These are phyloP conservation scores for Varanus komodoensis DNA, from an alignment of 2,113 vertebrate species.

Conservation along the genomic window DNA sequence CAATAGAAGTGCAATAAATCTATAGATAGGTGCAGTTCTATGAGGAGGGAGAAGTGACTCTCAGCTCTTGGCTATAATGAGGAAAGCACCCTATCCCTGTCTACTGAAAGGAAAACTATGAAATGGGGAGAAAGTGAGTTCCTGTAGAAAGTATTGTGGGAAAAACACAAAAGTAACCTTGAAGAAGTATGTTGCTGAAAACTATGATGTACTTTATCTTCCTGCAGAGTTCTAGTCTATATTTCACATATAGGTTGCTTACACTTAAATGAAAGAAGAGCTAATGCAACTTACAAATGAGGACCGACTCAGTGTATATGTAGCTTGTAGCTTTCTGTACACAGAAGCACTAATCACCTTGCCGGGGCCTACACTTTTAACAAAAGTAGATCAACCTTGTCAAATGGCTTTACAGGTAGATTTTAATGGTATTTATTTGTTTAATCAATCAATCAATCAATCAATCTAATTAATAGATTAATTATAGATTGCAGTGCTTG, in stretches of 20 bases:
- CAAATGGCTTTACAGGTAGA: constrained; percentile 49
- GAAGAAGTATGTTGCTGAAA: not conserved
- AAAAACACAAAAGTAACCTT: not conserved
- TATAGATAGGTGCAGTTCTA: not conserved
- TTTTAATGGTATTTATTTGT: constrained; percentile 51
- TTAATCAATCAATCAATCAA: no score
- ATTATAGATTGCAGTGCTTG: constrained; percentile 40
- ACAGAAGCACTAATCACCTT: not conserved
- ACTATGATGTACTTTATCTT: not conserved
- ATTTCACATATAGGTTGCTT: not conserved
- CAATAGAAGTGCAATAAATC: no score
- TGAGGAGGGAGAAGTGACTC: not conserved
- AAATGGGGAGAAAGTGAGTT: not conserved
- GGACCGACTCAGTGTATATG: not conserved
- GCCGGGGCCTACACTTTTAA: constrained; percentile 16
- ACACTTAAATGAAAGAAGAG: not conserved
- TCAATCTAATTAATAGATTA: constrained; percentile 25
- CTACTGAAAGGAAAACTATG: not conserved
- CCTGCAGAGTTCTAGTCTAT: not conserved
- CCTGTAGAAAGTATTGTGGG: not conserved
- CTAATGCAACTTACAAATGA: not conserved
- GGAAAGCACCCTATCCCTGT: not conserved
- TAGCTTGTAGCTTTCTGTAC: not conserved
- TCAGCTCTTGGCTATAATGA: not conserved
- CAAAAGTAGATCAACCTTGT: constrained; percentile 52